phyloP scores from a whole-genome alignment of 2,113 vertebrate species.

The Chelonoidis abingdonii region DNA sequence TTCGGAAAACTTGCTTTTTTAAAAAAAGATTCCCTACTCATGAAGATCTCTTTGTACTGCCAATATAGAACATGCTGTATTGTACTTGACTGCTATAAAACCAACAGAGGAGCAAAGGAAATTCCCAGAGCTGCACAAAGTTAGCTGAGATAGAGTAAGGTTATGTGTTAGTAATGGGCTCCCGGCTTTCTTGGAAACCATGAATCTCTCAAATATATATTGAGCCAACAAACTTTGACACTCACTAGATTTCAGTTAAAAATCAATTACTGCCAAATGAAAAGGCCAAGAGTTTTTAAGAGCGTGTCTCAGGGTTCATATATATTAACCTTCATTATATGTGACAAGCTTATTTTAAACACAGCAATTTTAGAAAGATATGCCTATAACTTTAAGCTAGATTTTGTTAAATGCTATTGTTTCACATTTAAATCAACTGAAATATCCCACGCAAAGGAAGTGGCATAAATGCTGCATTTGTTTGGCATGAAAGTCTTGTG shows the following conservation, averaged over 20 bases:
- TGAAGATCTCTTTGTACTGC: background rate
- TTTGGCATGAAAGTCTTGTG: background rate
- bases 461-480: background rate
- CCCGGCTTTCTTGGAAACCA: background rate
- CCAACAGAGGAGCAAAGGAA: background rate
- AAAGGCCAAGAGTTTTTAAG: background rate
- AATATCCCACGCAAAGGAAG: background rate
- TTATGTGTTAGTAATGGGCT: background rate
- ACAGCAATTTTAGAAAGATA: background rate
- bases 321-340: background rate
- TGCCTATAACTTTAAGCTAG: background rate
- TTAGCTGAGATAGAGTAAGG: background rate
- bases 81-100: background rate
- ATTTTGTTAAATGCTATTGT: background rate
- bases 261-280: background rate
- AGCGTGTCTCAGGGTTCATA: rapidly evolving
- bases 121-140: background rate
- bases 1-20: background rate
- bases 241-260: background rate
- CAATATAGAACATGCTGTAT: rapidly evolving
- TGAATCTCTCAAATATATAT: background rate
- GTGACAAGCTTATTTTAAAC: background rate
- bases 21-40: background rate
- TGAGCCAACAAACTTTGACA: background rate
- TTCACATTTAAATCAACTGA: background rate